A percentile compares a stretch with the other conserved stretches of the same genome.
Evolutionary conservation across 2,888 invertebrate species (phyloP).

Genomic region (Diarsia dahlii): DNA sequence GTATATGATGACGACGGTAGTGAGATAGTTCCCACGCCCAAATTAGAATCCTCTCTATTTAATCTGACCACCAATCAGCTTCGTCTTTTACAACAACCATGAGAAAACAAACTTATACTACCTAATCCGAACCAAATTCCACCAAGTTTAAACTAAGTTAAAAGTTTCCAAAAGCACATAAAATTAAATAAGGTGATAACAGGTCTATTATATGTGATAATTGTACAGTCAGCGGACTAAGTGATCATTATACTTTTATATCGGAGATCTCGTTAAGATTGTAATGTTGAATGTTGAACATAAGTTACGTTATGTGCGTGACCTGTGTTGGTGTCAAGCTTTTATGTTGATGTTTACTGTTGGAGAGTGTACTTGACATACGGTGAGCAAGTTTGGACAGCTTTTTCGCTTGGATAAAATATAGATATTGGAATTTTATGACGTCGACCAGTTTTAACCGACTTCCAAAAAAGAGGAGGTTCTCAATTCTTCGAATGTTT

Average conservation of each 20-base stretch:
- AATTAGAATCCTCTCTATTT: too few species aligned
- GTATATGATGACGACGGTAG: too few species aligned
- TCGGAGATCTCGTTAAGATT: slow-evolving; percentile 76
- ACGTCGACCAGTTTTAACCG: neutral
- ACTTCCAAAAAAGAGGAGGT: too few species aligned
- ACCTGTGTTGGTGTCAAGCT: slow-evolving; percentile 67
- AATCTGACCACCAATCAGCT: too few species aligned
- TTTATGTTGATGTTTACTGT: slow-evolving; percentile 62
- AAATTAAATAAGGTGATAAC: slow-evolving; percentile 57
- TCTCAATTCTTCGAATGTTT: too few species aligned
- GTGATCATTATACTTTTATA: slow-evolving; percentile 58
- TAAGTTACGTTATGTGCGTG: slow-evolving; percentile 74
- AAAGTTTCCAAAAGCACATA: slow-evolving; percentile 39
- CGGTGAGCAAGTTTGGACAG: neutral
- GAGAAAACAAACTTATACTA: neutral
- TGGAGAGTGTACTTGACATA: slow-evolving; percentile 30
- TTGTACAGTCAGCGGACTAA: slow-evolving; percentile 36
- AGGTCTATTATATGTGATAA: slow-evolving; percentile 52
- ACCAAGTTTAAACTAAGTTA: slow-evolving; percentile 14
- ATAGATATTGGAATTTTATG: too few species aligned
- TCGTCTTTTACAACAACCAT: neutral
- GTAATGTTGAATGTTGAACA: slow-evolving; percentile 46
- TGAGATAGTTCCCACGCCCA: too few species aligned
- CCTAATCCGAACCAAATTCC: neutral
- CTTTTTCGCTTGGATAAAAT: too few species aligned